phyloP scores from a whole-genome alignment of 2,797 vertebrate genomes.

The Hippocampus kuda region DNA sequence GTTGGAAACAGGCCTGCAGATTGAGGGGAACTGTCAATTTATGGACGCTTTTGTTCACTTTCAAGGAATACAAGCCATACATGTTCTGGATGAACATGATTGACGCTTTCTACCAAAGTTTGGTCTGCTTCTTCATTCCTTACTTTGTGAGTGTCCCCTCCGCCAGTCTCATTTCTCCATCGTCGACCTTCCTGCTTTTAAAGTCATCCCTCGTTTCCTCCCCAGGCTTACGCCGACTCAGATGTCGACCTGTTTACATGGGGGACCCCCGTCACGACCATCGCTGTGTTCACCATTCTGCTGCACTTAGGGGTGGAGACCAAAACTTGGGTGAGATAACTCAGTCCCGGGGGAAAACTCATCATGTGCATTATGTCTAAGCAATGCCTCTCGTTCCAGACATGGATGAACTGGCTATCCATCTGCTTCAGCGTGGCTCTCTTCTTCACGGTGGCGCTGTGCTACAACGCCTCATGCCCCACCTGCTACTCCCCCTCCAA shows the following conservation, averaged over 20 bases:
- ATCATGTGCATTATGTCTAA: not conserved
- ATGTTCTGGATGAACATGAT: conserved; percentile 99
- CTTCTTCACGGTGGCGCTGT: conserved; percentile 84
- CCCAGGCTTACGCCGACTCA: conserved; percentile 84
- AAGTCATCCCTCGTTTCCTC: not conserved
- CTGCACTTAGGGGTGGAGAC: conserved; percentile 93
- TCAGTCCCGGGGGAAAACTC: not conserved
- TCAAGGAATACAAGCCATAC: conserved; percentile 87
- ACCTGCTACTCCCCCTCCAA: conserved; percentile 89
- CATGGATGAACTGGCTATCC: conserved; percentile 88
- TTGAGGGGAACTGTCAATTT: not conserved
- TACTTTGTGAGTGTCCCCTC: conserved; percentile 82
- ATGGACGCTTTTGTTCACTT: conserved; percentile 2
- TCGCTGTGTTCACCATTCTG: conserved; percentile 86
- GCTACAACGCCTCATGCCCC: conserved; percentile 86
- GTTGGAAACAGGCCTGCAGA: too few species aligned
- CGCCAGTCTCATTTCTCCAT: conserved; percentile 2
- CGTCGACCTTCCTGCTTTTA: conserved; percentile 6
- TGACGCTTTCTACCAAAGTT: conserved; percentile 94
- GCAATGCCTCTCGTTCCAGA: conserved; percentile 58
- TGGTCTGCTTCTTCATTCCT: conserved; percentile 93
- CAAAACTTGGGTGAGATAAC: conserved; percentile 89
- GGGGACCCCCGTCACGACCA: conserved; percentile 88
- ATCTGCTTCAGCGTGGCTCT: conserved; percentile 80
- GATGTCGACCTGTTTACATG: conserved; percentile 89